Conservation (phyloP, 1,140 invertebrate species). For the Aleiodes sp. region DNA sequence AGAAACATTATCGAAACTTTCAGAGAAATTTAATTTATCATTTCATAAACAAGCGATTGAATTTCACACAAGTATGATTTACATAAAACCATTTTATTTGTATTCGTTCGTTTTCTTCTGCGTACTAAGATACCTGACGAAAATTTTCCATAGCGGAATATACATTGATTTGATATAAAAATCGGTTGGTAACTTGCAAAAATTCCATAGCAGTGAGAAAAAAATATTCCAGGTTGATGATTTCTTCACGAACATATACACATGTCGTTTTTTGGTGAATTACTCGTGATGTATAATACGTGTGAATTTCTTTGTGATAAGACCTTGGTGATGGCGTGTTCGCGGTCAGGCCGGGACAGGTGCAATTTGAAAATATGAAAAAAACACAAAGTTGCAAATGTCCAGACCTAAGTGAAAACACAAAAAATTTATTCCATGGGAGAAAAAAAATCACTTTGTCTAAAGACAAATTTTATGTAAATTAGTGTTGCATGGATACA, state of each 20-base stretch:
- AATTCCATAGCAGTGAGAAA: too few species aligned
- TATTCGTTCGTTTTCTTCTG: not conserved
- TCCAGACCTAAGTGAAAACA: constrained; percentile 51
- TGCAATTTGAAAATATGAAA: constrained; percentile 57
- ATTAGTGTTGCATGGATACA: not conserved
- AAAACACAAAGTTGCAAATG: constrained; percentile 58
- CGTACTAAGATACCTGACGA: too few species aligned
- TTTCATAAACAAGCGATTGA: not conserved
- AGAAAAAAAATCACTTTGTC: not conserved
- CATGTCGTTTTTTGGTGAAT: too few species aligned
- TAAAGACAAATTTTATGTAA: not conserved
- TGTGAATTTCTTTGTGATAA: not conserved
- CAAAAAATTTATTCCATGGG: not conserved
- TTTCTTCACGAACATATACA: too few species aligned
- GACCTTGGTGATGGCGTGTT: constrained; percentile 31
- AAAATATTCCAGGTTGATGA: not conserved
- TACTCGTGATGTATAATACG: too few species aligned
- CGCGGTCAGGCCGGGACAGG: constrained; percentile 59
- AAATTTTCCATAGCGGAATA: too few species aligned
- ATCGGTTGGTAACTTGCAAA: too few species aligned
- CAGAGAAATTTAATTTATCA: not conserved
- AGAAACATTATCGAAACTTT: constrained; percentile 1
- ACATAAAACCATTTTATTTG: not conserved
- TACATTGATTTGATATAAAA: too few species aligned
- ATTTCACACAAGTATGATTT: not conserved